Evolutionary conservation across 2,797 vertebrate genomes (phyloP).

Genomic region (Neosalanx taihuensis): DNA sequence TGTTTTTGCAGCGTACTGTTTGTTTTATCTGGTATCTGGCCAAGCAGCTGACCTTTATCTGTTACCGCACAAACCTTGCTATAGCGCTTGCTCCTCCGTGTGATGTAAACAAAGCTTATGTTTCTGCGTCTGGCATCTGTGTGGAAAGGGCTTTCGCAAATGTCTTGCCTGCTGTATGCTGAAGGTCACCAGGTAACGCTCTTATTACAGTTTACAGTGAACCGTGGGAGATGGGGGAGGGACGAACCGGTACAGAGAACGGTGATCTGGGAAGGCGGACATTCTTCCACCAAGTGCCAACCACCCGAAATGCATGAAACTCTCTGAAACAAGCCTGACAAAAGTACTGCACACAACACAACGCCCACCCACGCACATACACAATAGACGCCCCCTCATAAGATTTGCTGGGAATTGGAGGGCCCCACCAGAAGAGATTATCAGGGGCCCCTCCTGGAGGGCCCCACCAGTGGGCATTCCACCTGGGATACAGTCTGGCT

Average conservation of each 20-base stretch:
- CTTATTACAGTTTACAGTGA: constrained; percentile 17
- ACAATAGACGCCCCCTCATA: not conserved
- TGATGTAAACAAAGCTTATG: constrained; percentile 6
- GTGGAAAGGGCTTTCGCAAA: constrained; percentile 9
- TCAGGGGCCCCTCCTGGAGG: not conserved
- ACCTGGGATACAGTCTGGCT: constrained; percentile 34
- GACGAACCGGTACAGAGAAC: constrained; percentile 7
- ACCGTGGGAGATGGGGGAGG: constrained; percentile 7
- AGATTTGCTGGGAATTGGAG: too few relatives aligned
- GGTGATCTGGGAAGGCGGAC: not conserved
- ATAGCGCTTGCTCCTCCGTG: constrained; percentile 5
- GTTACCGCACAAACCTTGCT: not conserved
- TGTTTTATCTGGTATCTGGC: constrained; percentile 2
- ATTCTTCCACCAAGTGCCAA: not conserved
- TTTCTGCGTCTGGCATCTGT: constrained; percentile 1
- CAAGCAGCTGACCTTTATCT: constrained; percentile 18
- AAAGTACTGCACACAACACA: not conserved
- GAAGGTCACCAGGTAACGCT: constrained; percentile 13
- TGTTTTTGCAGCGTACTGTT: not conserved
- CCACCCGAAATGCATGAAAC: not conserved
- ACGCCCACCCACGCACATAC: not conserved
- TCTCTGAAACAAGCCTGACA: not conserved
- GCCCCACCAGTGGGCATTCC: constrained; percentile 22
- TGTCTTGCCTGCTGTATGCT: not conserved
- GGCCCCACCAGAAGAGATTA: constrained; percentile 6